phyloP scores from a whole-genome alignment of 1,140 invertebrate species.

The Euschistus heros region DNA sequence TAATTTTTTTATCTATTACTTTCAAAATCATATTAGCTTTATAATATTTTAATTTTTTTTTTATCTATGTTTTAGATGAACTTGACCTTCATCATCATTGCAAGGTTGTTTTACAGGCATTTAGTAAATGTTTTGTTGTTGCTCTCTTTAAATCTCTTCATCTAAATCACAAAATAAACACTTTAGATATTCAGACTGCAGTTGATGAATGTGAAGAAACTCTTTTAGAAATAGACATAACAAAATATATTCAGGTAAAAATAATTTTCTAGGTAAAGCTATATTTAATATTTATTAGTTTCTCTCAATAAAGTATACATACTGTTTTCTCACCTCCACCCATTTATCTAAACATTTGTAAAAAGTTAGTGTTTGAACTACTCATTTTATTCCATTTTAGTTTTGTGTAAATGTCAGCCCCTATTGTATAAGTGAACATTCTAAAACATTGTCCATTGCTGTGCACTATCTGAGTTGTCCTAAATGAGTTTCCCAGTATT shows the following conservation, averaged over 20 bases:
- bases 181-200: slow-evolving; percentile 56
- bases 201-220: slow-evolving; percentile 62
- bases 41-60: background rate
- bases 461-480: too few species aligned
- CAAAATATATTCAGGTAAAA: slow-evolving; percentile 48
- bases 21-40: too few species aligned
- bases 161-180: slow-evolving; percentile 44
- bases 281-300: background rate
- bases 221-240: slow-evolving; percentile 59
- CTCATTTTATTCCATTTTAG: too few species aligned
- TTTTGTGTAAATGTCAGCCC: too few species aligned
- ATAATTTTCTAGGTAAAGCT: slow-evolving; percentile 14
- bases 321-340: too few species aligned
- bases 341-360: too few species aligned
- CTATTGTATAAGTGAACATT: too few species aligned
- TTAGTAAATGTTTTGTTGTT: slow-evolving; percentile 56
- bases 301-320: too few species aligned
- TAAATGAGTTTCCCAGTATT: too few species aligned
- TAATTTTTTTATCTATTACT: too few species aligned
- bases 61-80: slow-evolving; percentile 35
- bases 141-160: slow-evolving; percentile 54
- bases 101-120: slow-evolving; percentile 45
- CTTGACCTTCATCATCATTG: slow-evolving; percentile 48
- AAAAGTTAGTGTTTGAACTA: too few species aligned
- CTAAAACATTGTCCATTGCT: too few species aligned